phyloP scores from a whole-genome alignment of 2,797 vertebrate genomes.

The Nannoperca australis region DNA sequence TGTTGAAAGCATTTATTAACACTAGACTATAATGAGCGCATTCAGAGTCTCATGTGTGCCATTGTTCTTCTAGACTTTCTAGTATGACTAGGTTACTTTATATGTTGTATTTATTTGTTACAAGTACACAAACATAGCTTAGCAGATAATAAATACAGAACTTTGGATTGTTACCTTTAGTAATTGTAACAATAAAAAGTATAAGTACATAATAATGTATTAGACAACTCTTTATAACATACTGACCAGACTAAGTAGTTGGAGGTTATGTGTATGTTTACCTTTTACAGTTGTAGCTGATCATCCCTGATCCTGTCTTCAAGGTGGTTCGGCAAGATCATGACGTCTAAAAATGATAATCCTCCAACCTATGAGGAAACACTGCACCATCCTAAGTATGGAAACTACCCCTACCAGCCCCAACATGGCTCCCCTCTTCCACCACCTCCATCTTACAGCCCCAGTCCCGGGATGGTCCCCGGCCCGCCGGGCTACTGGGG shows the following conservation, averaged over 20 bases:
- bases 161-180: neutral
- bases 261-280: neutral
- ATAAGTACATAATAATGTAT: neutral
- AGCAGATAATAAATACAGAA: neutral
- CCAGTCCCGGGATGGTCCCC: constrained; percentile 60
- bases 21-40: neutral
- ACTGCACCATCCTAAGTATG: constrained; percentile 77
- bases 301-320: constrained; percentile 5
- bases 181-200: neutral
- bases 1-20: neutral
- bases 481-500: constrained; percentile 71
- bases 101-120: neutral
- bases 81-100: neutral
- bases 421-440: constrained; percentile 59
- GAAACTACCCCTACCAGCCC: constrained; percentile 68
- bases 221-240: neutral
- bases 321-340: constrained; percentile 43
- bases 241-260: neutral
- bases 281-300: neutral
- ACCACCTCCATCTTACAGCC: constrained; percentile 77
- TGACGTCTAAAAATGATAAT: constrained; percentile 86
- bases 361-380: constrained; percentile 92
- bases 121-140: neutral
- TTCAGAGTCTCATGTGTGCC: neutral
- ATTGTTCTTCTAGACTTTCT: neutral